phyloP scores from a whole-genome alignment of 2,113 vertebrate species.

The Plecotus auritus region DNA sequence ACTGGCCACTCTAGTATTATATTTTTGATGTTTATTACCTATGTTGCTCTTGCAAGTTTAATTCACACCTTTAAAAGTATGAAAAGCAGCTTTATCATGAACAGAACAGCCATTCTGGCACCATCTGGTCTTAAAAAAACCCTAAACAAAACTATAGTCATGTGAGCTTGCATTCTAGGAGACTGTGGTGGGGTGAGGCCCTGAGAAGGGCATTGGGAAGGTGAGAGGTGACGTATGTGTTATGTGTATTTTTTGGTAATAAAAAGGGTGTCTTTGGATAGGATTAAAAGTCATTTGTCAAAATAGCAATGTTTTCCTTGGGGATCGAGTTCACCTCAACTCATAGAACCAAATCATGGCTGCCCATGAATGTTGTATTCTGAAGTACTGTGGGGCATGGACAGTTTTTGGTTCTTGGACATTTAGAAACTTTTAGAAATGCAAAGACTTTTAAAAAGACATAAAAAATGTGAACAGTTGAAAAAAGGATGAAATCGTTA shows the following conservation, averaged over 20 bases:
- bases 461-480: neutral
- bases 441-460: neutral
- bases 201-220: neutral
- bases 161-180: neutral
- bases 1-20: neutral
- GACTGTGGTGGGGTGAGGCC: neutral
- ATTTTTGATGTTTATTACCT: neutral
- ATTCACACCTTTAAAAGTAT: neutral
- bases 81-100: neutral
- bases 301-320: neutral
- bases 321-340: neutral
- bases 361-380: no score
- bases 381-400: no score
- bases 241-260: neutral
- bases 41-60: neutral
- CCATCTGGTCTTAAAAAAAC: neutral
- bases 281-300: neutral
- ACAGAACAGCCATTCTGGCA: neutral
- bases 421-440: neutral
- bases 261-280: neutral
- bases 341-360: fast-evolving
- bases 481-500: neutral
- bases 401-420: neutral
- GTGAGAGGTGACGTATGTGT: neutral
- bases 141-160: fast-evolving